Conservation (phyloP, 2,113 vertebrate genomes). For the Azemiops feae region DNA sequence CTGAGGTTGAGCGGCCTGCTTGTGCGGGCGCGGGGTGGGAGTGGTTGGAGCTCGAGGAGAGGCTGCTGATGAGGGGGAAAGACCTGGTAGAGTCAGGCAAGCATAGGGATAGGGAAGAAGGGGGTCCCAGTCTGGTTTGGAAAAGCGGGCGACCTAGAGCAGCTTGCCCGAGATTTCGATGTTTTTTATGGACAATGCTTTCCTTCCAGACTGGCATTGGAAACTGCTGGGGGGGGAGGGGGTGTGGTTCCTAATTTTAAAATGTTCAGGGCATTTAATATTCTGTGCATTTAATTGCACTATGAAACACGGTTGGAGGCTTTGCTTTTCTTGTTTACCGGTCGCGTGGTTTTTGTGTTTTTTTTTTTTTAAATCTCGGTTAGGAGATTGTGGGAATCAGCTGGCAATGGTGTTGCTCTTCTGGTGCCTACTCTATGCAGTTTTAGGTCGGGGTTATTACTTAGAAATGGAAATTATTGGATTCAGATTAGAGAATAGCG, state of each 20-base stretch:
- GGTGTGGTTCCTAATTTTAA: not conserved
- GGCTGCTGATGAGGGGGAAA: not conserved
- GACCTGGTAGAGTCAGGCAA: not conserved
- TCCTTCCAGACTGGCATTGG: not conserved
- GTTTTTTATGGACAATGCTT: not conserved
- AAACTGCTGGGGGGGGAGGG: not conserved
- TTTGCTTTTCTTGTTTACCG: not conserved
- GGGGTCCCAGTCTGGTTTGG: not conserved
- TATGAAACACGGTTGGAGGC: not conserved
- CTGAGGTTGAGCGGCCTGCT: not conserved
- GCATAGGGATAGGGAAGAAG: not conserved
- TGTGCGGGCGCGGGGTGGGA: not conserved
- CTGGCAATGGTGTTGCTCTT: not conserved
- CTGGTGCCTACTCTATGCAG: not conserved
- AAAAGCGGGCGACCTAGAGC: not conserved
- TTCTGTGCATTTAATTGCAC: not conserved
- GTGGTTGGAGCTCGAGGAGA: not conserved
- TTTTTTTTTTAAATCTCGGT: not conserved
- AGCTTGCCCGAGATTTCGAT: not conserved
- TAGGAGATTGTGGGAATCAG: not conserved
- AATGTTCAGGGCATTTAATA: not conserved
- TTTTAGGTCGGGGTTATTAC: not conserved
- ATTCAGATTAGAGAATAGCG: not conserved
- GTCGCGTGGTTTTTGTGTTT: not conserved
- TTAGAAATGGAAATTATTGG: not conserved